These are phyloP conservation scores for Nibea coibor DNA, from an alignment of 2,113 vertebrate species.

Conservation along the genomic window DNA sequence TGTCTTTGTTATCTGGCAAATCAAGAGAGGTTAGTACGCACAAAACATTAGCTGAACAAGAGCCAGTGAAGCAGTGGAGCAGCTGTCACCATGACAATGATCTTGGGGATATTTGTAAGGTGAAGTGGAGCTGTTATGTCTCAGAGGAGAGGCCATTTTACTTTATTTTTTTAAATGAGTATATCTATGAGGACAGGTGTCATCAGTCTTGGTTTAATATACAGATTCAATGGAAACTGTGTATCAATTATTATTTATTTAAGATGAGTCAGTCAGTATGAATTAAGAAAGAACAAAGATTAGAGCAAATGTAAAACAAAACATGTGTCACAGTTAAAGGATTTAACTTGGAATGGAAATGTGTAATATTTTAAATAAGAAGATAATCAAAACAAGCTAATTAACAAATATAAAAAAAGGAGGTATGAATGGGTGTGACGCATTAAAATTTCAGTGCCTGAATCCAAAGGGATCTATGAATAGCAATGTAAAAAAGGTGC, in stretches of 20 bases:
- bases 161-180: not conserved
- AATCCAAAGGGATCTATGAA: no score
- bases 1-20: not conserved
- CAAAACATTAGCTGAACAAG: not conserved
- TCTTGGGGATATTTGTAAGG: not conserved
- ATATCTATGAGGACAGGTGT: not conserved
- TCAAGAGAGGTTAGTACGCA: not conserved
- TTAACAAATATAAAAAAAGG: no score
- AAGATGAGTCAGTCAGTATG: not conserved
- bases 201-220: not conserved
- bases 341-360: no score
- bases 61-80: not conserved
- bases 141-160: not conserved
- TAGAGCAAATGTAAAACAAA: no score
- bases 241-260: not conserved
- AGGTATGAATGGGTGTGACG: no score
- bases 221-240: not conserved
- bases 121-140: not conserved
- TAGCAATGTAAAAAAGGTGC: no score
- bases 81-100: conserved; percentile 27
- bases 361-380: no score
- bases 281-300: no score
- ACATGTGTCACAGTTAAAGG: no score
- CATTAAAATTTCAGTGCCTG: no score
- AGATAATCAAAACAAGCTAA: no score